phyloP scores from a whole-genome alignment of 2,888 invertebrate genomes.

The Cataglyphis albicans region DNA sequence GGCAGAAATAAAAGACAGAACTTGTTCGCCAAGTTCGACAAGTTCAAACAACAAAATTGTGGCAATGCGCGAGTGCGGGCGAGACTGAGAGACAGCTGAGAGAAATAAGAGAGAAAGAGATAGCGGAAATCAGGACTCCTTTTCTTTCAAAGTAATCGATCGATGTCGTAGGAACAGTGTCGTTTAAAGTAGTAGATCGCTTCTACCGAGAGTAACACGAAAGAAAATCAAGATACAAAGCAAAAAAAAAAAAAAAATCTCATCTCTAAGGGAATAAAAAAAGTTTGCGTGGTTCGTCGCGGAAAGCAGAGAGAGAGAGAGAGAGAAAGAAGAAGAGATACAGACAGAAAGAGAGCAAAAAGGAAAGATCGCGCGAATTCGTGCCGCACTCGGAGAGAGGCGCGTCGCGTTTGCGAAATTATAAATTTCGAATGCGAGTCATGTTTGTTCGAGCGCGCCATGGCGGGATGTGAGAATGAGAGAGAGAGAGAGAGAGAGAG shows the following conservation, averaged over 20 bases:
- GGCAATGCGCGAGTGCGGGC: slow-evolving; percentile 71
- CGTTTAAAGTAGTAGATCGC: slow-evolving; percentile 82
- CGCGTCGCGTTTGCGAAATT: slow-evolving; percentile 53
- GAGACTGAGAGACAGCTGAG: slow-evolving; percentile 3
- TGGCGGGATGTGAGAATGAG: slow-evolving; percentile 31
- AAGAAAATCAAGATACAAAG: slow-evolving; percentile 43
- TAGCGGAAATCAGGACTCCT: slow-evolving; percentile 63
- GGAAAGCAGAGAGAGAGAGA: neutral
- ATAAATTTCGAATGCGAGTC: slow-evolving; percentile 52
- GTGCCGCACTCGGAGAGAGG: slow-evolving; percentile 44
- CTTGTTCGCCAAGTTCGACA: slow-evolving; percentile 68
- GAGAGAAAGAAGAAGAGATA: neutral
- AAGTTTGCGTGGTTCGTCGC: slow-evolving; percentile 29
- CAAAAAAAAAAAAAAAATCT: slow-evolving; percentile 41
- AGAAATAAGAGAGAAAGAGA: slow-evolving; percentile 46
- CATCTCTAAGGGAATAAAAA: slow-evolving; percentile 49
- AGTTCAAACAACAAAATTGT: slow-evolving; percentile 70
- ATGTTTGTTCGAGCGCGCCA: slow-evolving; percentile 58
- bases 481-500: slow-evolving; percentile 47
- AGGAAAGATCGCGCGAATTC: slow-evolving; percentile 26
- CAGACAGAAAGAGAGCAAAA: neutral
- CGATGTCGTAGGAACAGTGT: slow-evolving; percentile 83
- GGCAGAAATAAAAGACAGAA: slow-evolving; percentile 61
- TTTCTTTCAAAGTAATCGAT: slow-evolving; percentile 80
- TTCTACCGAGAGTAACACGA: slow-evolving; percentile 74